Conservation (phyloP, 2,888 invertebrate genomes). For the Erebia palarica region DNA sequence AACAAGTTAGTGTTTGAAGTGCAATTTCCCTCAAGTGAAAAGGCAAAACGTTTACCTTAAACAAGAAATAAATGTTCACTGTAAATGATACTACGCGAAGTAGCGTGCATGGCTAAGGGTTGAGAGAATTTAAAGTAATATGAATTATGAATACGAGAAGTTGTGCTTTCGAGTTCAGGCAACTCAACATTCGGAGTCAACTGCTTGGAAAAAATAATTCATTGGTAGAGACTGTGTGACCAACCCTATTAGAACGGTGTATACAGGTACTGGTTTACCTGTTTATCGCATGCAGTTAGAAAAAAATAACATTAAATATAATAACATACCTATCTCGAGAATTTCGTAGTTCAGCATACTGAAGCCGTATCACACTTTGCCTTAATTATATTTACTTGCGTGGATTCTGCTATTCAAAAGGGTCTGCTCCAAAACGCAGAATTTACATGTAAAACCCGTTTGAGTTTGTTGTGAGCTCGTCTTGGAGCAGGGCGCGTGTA, state of each 20-base stretch:
- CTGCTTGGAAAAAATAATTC: conserved; percentile 80
- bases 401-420: too few relatives aligned
- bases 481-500: too few relatives aligned
- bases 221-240: conserved; percentile 55
- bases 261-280: conserved; percentile 1
- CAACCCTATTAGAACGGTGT: conserved; percentile 38
- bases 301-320: background rate
- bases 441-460: too few relatives aligned
- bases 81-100: conserved; percentile 65
- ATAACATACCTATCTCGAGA: too few relatives aligned
- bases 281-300: background rate
- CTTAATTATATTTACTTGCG: too few relatives aligned
- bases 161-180: conserved; percentile 75
- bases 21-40: conserved; percentile 49
- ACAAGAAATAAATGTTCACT: conserved; percentile 59
- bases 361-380: too few relatives aligned
- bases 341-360: too few relatives aligned
- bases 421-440: too few relatives aligned
- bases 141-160: conserved; percentile 79
- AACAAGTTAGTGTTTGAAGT: conserved; percentile 47
- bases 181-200: conserved; percentile 79
- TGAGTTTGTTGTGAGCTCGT: too few relatives aligned
- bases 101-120: conserved; percentile 70
- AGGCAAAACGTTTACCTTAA: conserved; percentile 49
- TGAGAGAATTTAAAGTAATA: conserved; percentile 77